Percentiles rank a stretch among this genome's conserved stretches.
These are phyloP conservation scores for Saguinus midas DNA, from an alignment of 2,113 vertebrate genomes.

Conservation along the genomic window DNA sequence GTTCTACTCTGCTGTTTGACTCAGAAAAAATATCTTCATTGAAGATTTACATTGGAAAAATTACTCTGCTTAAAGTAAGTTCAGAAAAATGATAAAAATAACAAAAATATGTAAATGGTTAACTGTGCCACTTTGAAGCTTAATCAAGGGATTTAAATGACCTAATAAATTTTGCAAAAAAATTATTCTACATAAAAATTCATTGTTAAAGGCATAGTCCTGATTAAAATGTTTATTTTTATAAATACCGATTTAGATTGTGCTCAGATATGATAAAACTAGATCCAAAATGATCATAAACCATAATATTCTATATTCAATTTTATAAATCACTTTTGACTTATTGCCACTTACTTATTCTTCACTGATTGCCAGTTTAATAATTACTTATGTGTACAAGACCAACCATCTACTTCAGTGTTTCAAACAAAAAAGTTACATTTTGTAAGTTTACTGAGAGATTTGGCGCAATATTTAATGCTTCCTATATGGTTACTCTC, in stretches of 20 bases:
- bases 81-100: not conserved
- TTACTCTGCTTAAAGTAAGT: not conserved
- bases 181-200: not conserved
- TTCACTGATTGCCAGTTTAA: not conserved
- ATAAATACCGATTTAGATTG: not conserved
- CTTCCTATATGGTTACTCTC: not conserved
- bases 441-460: not conserved
- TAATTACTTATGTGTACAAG: not conserved
- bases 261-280: not conserved
- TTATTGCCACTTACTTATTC: not conserved
- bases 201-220: not conserved
- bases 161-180: not conserved
- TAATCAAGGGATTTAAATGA: not conserved
- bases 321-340: not conserved
- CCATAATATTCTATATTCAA: not conserved
- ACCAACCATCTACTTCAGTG: not conserved
- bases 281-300: not conserved
- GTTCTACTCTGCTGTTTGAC: not conserved
- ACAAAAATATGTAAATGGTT: not conserved
- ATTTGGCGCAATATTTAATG: not conserved
- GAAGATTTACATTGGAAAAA: constrained; percentile 16
- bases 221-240: constrained; percentile 5
- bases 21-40: not conserved
- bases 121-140: not conserved
- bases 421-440: not conserved